Percentiles rank a stretch among this genome's conserved stretches.
These are phyloP conservation scores for Rapana venosa DNA, from an alignment of 2,888 invertebrate species.

Conservation along the genomic window DNA sequence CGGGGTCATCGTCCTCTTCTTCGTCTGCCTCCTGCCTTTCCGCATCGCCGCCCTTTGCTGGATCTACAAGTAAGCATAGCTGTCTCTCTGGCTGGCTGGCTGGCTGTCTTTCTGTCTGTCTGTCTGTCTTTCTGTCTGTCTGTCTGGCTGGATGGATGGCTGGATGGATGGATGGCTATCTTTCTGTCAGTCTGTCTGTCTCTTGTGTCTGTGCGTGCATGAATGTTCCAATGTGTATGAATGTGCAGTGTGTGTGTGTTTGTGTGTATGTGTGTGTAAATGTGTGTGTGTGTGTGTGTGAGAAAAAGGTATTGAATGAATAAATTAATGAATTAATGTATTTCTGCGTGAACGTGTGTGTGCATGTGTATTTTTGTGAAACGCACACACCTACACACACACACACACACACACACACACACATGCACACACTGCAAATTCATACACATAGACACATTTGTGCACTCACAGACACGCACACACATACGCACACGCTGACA, in stretches of 20 bases:
- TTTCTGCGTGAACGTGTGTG: background rate
- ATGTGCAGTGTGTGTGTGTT: background rate
- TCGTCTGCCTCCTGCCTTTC: conserved; percentile 92
- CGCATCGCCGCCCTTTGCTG: conserved; percentile 92
- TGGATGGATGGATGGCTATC: background rate
- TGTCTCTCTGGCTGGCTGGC: conserved; percentile 79
- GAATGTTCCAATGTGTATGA: too few species aligned
- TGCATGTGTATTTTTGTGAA: background rate
- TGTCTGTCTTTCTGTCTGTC: background rate
- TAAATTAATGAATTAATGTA: too few species aligned
- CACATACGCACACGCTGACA: background rate
- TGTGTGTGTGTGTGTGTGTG: background rate
- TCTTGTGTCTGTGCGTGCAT: background rate
- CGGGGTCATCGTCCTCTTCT: conserved; percentile 85
- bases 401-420: background rate
- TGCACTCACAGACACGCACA: background rate
- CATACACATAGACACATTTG: background rate
- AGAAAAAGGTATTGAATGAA: background rate
- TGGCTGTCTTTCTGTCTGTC: background rate
- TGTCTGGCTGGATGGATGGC: background rate
- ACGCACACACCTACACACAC: too few species aligned
- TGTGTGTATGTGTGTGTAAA: background rate
- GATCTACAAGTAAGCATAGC: conserved; percentile 78
- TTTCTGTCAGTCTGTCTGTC: background rate
- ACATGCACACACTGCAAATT: background rate